Conservation (phyloP, 2,113 vertebrate genomes). For the Sprattus sprattus region DNA sequence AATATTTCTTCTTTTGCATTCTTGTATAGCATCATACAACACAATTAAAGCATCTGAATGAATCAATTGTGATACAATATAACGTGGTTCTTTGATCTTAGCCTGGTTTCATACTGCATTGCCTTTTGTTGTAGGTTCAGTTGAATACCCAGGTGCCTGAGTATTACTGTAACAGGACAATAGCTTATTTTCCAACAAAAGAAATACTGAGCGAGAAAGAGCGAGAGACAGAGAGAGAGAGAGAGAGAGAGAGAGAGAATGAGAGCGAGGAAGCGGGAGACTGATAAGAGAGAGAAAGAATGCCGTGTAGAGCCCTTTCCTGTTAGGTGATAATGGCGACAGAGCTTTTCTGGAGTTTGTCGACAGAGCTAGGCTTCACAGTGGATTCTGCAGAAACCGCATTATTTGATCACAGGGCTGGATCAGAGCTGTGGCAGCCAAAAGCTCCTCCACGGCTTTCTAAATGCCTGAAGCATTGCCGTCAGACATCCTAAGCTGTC, state of each 20-base stretch:
- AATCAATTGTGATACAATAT: neutral
- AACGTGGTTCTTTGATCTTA: neutral
- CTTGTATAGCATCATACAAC: neutral
- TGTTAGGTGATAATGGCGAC: neutral
- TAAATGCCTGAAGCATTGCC: neutral
- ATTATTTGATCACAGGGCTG: constrained; percentile 1
- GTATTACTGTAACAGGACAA: neutral
- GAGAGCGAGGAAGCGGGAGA: constrained; percentile 20
- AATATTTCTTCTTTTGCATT: neutral
- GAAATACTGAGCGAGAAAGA: neutral
- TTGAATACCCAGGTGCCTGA: neutral
- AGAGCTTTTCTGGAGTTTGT: neutral
- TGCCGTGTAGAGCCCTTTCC: neutral
- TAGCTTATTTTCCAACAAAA: neutral
- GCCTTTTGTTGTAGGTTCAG: neutral
- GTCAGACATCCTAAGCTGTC: neutral
- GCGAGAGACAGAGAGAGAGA: constrained; percentile 15
- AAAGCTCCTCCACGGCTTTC: neutral
- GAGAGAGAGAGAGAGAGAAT: neutral
- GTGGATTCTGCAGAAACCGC: constrained; percentile 19
- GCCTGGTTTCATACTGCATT: neutral
- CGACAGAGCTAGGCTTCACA: neutral
- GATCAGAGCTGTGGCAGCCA: neutral
- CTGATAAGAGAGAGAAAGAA: neutral
- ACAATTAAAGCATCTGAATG: neutral